Conservation (phyloP, 2,797 vertebrate genomes). For the Hypotaenidia okinawae region DNA sequence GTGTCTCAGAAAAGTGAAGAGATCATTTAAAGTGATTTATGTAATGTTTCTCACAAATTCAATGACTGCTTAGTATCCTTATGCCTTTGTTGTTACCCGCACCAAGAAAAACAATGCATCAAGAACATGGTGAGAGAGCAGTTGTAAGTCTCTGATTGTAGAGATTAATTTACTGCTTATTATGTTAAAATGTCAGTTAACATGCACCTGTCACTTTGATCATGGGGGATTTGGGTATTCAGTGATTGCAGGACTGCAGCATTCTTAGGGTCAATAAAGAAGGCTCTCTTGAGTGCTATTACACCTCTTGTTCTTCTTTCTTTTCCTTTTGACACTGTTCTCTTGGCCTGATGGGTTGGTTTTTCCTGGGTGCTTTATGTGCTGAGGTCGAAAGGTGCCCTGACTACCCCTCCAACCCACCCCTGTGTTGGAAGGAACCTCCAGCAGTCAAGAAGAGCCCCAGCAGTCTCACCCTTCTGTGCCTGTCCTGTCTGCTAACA, state of each 20-base stretch:
- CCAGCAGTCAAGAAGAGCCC: not conserved
- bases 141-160: not conserved
- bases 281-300: not conserved
- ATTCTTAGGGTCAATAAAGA: not conserved
- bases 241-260: not conserved
- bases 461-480: not conserved
- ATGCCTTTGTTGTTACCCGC: conserved; percentile 69
- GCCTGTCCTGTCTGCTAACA: not conserved
- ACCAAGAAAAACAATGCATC: conserved; percentile 61
- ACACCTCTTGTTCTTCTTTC: not conserved
- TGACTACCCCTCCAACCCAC: not conserved
- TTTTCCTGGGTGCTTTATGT: not conserved
- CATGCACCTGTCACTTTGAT: not conserved
- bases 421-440: not conserved
- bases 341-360: not conserved
- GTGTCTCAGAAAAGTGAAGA: not conserved
- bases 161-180: not conserved
- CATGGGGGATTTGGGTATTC: not conserved
- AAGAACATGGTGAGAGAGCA: conserved; percentile 59
- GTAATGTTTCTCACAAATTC: not conserved
- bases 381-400: not conserved
- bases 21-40: not conserved
- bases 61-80: conserved; percentile 53
- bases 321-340: not conserved
- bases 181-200: not conserved